Evolutionary conservation across 2,113 vertebrate genomes (phyloP).

Genomic region (Myrmecobius fasciatus): DNA sequence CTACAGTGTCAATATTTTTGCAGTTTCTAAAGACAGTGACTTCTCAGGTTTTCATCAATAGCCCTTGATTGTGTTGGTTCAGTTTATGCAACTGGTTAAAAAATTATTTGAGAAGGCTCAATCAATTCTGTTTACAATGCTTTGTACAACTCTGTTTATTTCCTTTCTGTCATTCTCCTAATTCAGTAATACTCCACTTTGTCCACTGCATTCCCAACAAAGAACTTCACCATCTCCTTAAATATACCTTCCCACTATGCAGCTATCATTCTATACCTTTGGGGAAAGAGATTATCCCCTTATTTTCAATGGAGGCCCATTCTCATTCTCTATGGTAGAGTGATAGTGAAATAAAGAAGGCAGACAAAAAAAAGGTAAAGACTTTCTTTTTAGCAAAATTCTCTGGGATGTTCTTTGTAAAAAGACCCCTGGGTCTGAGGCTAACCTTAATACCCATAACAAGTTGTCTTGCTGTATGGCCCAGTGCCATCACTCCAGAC

Average conservation of each 20-base stretch:
- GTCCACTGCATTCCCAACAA: background rate
- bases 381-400: background rate
- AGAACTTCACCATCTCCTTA: background rate
- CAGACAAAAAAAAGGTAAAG: background rate
- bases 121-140: constrained; percentile 61
- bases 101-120: constrained; percentile 35
- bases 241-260: background rate
- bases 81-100: constrained; percentile 34
- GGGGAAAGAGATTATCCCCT: background rate
- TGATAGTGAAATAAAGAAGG: background rate
- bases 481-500: background rate
- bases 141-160: constrained; percentile 38
- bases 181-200: background rate
- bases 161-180: background rate
- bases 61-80: constrained; percentile 8
- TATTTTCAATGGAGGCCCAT: background rate
- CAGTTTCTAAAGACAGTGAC: constrained; percentile 60
- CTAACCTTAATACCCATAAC: background rate
- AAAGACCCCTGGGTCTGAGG: background rate
- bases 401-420: background rate
- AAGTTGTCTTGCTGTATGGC: background rate
- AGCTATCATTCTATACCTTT: background rate
- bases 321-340: background rate
- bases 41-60: constrained; percentile 59
- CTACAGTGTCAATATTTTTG: constrained; percentile 18